Evolutionary conservation across 2,797 vertebrate genomes (phyloP), one percentile per base, ranked within the genome.

Genomic region (Malacoraja senta): DNA sequence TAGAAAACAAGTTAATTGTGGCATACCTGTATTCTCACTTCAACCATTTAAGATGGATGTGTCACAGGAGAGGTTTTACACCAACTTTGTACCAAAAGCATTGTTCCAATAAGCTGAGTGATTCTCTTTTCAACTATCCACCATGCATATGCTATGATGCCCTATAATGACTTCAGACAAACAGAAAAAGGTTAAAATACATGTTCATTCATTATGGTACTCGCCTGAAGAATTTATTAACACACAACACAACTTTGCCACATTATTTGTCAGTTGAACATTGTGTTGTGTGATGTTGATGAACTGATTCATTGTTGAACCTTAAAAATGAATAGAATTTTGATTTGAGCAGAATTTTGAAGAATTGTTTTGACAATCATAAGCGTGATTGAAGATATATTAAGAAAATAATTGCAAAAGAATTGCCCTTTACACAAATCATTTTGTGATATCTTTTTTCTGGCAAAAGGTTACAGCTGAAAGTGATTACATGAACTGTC

Each of bases 381-480:
- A 92, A 76, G 38, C 21, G 26, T 92, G 90, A 58, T 76, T 74
- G 38, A 76, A 92, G 32, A 68, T 88, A 58, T 53, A 92, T 92
- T 92, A 76, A 29, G 24, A n/a, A 76, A 92, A 53, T 91, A 92
- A 92, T 92, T 92, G 44, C 71, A 74, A n/a, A 92, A 53, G 68
- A 15, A 92, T 92, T 92, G 71, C 26, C 90, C 90, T 92, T 92
- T 76, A 76, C 71, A 76, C 90, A 92, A 76, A 53, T 92, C 90
- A 92, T 76, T 92, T 92, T 44, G 71, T 53, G 24, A 92, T 72
- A 74, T 74, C 65, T 92, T 76, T 44, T 76, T 76, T 92, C 90
- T 91, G 71, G 68, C 53, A 76, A 92, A 92, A 92, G 90, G 90
- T 92, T 76, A 92, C 38, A 92, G 71, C 90, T 58, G 90, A 92